Conservation (phyloP, 2,113 vertebrate species). For the Cryptotis parvus region DNA sequence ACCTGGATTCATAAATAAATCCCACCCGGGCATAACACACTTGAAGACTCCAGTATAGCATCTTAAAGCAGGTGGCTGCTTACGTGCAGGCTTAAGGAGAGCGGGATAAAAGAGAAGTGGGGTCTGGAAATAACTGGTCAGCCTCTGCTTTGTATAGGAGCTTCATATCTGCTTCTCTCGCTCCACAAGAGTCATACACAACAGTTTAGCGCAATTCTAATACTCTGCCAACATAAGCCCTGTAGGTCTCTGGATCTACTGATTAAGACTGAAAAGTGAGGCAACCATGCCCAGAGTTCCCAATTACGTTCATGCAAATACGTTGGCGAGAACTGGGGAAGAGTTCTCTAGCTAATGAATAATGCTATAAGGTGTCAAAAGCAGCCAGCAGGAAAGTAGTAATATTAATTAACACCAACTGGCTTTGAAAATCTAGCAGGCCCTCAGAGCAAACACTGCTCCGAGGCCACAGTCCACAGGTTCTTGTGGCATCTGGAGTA, state of each 20-base stretch:
- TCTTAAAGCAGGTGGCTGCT: not conserved
- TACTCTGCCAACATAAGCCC: slow-evolving; percentile 1
- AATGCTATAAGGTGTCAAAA: slow-evolving; percentile 72
- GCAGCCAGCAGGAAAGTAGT: slow-evolving; percentile 69
- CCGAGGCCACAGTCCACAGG: slow-evolving; percentile 30
- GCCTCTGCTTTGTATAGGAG: not conserved
- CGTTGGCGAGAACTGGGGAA: slow-evolving; percentile 46
- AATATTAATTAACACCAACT: slow-evolving; percentile 78
- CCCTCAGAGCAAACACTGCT: slow-evolving; percentile 35
- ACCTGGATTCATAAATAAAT: slow-evolving; percentile 29
- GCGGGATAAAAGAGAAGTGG: not conserved
- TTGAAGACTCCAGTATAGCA: not conserved
- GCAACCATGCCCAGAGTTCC: slow-evolving; percentile 31
- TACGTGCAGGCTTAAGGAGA: not conserved
- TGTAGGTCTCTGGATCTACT: slow-evolving; percentile 22
- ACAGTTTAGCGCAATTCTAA: slow-evolving; percentile 4
- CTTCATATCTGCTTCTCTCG: not conserved
- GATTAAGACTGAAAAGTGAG: slow-evolving; percentile 55
- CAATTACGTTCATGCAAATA: slow-evolving; percentile 66
- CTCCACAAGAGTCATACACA: not conserved
- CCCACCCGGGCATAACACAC: not conserved
- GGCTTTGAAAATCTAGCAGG: slow-evolving; percentile 58
- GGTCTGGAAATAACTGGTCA: not conserved
- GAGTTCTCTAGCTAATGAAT: slow-evolving; percentile 64
- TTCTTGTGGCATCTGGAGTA: slow-evolving; percentile 27